phyloP scores from a whole-genome alignment of 2,888 invertebrate species.

The Eristalis intricaria region DNA sequence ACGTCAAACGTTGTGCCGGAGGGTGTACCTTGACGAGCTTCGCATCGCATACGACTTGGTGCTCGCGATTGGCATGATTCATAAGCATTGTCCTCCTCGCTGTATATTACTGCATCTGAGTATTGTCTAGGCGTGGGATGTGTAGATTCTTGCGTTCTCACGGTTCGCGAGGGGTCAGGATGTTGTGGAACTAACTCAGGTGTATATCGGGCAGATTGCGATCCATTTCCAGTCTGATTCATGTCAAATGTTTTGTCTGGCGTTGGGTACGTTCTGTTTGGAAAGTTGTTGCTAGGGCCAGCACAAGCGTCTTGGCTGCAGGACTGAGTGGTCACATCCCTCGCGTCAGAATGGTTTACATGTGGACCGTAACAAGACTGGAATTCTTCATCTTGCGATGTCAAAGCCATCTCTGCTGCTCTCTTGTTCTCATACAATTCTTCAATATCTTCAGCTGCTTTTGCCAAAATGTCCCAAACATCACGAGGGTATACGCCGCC shows the following conservation, averaged over 20 bases:
- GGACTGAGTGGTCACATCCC: neutral
- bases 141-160: neutral
- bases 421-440: constrained; percentile 25
- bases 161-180: neutral
- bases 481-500: constrained; percentile 45
- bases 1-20: neutral
- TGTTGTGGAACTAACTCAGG: neutral
- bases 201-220: neutral
- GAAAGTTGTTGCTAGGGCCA: too few relatives aligned
- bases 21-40: neutral
- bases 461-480: constrained; percentile 76
- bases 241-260: neutral
- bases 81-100: neutral
- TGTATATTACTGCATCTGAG: neutral
- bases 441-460: constrained; percentile 76
- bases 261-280: neutral
- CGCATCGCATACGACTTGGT: neutral
- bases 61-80: neutral
- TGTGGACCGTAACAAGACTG: neutral
- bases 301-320: neutral
- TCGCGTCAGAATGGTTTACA: neutral
- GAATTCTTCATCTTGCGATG: neutral
- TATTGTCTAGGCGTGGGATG: neutral
- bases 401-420: too few relatives aligned
- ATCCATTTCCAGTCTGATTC: neutral